These are phyloP conservation scores for Leptoteleia sp. DNA, from an alignment of 1,140 invertebrate species.

Conservation along the genomic window DNA sequence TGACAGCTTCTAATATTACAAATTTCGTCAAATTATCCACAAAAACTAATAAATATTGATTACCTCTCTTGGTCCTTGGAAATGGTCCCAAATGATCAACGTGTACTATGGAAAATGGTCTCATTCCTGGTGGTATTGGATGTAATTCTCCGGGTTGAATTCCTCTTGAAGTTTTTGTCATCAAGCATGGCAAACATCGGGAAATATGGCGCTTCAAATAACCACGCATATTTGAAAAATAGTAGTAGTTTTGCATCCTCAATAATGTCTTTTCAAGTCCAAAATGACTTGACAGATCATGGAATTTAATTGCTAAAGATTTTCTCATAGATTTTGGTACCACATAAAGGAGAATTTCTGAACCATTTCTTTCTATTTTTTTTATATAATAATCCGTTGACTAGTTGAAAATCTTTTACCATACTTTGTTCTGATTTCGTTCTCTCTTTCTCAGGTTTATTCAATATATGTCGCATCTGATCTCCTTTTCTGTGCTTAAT, in stretches of 20 bases:
- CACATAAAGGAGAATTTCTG: too few species aligned
- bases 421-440: too few species aligned
- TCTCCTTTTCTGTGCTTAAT: too few species aligned
- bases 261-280: constrained; percentile 4
- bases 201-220: not conserved
- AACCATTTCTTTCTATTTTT: too few species aligned
- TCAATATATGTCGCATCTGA: too few species aligned
- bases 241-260: constrained; percentile 1
- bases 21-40: constrained; percentile 8
- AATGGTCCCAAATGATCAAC: constrained; percentile 3
- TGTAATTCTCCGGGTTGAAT: not conserved
- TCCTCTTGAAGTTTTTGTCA: not conserved
- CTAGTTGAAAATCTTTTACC: too few species aligned
- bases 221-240: constrained; percentile 4
- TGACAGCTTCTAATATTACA: not conserved
- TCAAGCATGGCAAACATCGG: constrained; percentile 1
- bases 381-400: too few species aligned
- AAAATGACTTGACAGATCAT: constrained; percentile 44
- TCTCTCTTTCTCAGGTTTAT: too few species aligned
- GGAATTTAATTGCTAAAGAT: constrained; percentile 31
- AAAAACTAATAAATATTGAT: not conserved
- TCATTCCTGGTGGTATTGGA: constrained; percentile 1
- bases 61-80: not conserved
- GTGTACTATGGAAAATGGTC: not conserved
- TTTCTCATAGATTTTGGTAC: constrained; percentile 41